Evolutionary conservation across 2,113 vertebrate species (phyloP), one percentile per base, ranked within the genome.

Genomic region (Erythrocercus mccallii): DNA sequence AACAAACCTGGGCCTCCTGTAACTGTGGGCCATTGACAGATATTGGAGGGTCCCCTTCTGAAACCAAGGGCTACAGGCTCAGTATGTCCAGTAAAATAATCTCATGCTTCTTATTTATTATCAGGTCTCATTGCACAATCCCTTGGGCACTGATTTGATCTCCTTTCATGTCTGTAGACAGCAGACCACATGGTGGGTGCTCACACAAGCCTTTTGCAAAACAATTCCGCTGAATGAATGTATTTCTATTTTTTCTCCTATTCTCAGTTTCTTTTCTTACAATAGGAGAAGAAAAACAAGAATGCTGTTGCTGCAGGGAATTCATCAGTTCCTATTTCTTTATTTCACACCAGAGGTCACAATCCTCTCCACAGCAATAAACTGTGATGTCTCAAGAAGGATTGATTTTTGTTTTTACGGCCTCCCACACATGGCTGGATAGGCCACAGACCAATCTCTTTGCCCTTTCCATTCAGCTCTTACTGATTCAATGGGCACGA

Each of bases 281-380:
- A 94, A 83, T 19, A 85, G 48, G 21, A 94, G 65, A 84, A 91
- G 45, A 83, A 96, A 91, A 88, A 54, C 58, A 94, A 94, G 57
- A 83, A 83, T 70, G 76, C 45, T 64, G 11, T 74, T 92, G 81
- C 89, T 92, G 92, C 48, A 45, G 72, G 81, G 78, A 94, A 95
- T 81, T 91, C 47, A 94, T 72, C 71, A 81, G 40, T 33, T 92
- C 60, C 84, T 71, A 76, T 69, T 84, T 88, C 90, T 94, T 84
- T 86, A 48, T 47, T 91, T 71, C 72, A 80, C 81, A 91, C 68
- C 62, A 94, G 89, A 96, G 74, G 74, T 95, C 86, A 94, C 57
- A 91, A 79, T 78, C 64, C 92, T 96, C 96, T 95, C 89, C 79
- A 88, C 96, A 96, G 93, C 81, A 96, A 95, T 92, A 86, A 94